Base-by-base conservation (phyloP, 2,888 invertebrate species). In the Acanthococcus lagerstroemiae region DNA sequence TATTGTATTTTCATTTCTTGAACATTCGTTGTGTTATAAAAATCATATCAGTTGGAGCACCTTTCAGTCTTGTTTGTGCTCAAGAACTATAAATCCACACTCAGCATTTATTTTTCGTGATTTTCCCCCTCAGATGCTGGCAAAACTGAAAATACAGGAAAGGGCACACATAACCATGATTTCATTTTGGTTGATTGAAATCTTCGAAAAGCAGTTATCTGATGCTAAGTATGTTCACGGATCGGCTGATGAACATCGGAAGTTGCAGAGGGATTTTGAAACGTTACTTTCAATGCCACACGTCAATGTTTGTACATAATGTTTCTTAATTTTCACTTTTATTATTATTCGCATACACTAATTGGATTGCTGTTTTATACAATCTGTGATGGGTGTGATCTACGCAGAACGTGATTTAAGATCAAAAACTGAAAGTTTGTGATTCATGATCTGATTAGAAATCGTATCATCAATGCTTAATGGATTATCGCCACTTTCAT, bases 101-200 rank as follows among this genome's bases (percentile, higher is more conserved):
- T n/a, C n/a, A n/a, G n/a, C n/a, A n/a, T n/a, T n/a, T n/a, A n/a
- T n/a, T n/a, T n/a, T n/a, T n/a, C n/a, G n/a, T n/a, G n/a, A n/a
- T 55, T 61, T 67, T 61, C 66, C 52, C 55, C 69, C 72, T 17
- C 69, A 80, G 76, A 91, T 95, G 76, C 77, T 97, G 60, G 85
- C 86, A 22, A 82, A 83, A 26, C 75, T 93, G 15, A 82, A 81
- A 30, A 77, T 81, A 1, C 83, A 84, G 71, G 92, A 95, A 70
- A 87, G 87, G 73, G 90, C 94, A 0, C 88, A 94, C 73, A 85
- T 90, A 56, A 93, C 95, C 0, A 90, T 95, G 84, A 81, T 99
- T 44, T 89, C 95, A 0, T 83, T 95, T 65, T 99, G 97, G 96
- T 82, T 96, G 71, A 84, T 93, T 0, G 97, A 99, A 76, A 79